phyloP scores from a whole-genome alignment of 2,113 vertebrate genomes.

The Chaenocephalus aceratus region DNA sequence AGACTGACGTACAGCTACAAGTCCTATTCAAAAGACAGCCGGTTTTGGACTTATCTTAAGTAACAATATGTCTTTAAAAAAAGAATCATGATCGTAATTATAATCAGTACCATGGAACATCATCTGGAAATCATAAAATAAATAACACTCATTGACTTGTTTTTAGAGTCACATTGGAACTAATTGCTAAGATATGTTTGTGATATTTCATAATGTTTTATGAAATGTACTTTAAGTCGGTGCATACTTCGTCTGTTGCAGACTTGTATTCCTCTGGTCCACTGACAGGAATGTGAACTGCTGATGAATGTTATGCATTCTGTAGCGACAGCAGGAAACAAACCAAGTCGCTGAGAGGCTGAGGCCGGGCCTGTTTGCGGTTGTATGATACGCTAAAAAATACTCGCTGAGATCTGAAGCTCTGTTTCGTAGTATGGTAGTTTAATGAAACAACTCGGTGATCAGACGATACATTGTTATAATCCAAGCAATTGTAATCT shows the following conservation, averaged over 20 bases:
- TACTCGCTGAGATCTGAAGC: no score
- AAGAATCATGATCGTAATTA: background rate
- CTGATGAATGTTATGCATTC: background rate
- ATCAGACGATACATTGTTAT: no score
- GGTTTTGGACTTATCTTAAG: no score
- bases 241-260: background rate
- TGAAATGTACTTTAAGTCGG: background rate
- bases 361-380: no score
- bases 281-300: background rate
- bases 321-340: no score
- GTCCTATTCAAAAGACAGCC: background rate
- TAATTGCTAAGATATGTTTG: background rate
- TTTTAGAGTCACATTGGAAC: slow-evolving; percentile 38
- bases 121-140: background rate
- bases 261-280: background rate
- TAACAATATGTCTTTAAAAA: no score
- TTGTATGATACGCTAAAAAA: no score
- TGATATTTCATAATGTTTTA: slow-evolving; percentile 4
- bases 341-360: no score
- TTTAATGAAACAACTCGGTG: no score
- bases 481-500: no score
- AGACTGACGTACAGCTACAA: background rate
- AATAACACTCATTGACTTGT: slow-evolving; percentile 26
- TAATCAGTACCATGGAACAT: background rate
- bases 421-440: no score